Percentiles rank a stretch among this genome's conserved stretches.
These are phyloP conservation scores for Campaea margaritaria DNA, from an alignment of 2,888 invertebrate genomes.

Conservation along the genomic window DNA sequence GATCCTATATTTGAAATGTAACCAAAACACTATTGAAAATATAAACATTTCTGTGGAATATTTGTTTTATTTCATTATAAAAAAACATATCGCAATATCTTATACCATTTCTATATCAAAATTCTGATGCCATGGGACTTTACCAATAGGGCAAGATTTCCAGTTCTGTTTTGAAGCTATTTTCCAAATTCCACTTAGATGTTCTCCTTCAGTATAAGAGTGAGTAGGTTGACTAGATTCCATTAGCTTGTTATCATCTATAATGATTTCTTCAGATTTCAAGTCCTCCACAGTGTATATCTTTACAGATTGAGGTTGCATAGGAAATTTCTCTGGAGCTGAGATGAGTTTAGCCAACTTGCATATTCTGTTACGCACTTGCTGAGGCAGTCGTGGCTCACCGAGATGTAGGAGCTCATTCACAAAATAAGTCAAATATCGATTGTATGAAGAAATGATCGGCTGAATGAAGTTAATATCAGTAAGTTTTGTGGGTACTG, in stretches of 20 bases:
- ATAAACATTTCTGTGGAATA: slow-evolving; percentile 73
- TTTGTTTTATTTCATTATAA: slow-evolving; percentile 35
- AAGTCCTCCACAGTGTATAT: slow-evolving; percentile 80
- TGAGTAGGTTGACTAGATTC: slow-evolving; percentile 4
- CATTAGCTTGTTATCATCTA: slow-evolving; percentile 21
- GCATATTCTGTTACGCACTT: slow-evolving; percentile 57
- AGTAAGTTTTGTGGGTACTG: slow-evolving; percentile 64
- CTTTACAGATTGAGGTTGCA: slow-evolving; percentile 47
- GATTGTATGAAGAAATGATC: slow-evolving; percentile 71
- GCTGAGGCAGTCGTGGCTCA: slow-evolving; percentile 61
- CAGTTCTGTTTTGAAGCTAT: slow-evolving; percentile 67
- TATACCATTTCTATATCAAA: slow-evolving; percentile 35
- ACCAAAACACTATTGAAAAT: slow-evolving; percentile 84
- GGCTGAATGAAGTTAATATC: slow-evolving; percentile 69
- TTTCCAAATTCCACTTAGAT: slow-evolving; percentile 63
- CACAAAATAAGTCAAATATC: slow-evolving; percentile 68
- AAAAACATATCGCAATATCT: slow-evolving; percentile 19
- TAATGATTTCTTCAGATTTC: slow-evolving; percentile 35
- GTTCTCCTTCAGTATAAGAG: slow-evolving; percentile 30
- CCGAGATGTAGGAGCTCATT: slow-evolving; percentile 64
- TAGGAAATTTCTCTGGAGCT: slow-evolving; percentile 56
- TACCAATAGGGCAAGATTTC: slow-evolving; percentile 80
- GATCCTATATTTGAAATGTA: slow-evolving; percentile 77
- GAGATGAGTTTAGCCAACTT: slow-evolving; percentile 69
- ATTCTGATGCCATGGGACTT: slow-evolving; percentile 72